Conservation (phyloP, 2,888 invertebrate species). For the Copidosoma aretas region DNA sequence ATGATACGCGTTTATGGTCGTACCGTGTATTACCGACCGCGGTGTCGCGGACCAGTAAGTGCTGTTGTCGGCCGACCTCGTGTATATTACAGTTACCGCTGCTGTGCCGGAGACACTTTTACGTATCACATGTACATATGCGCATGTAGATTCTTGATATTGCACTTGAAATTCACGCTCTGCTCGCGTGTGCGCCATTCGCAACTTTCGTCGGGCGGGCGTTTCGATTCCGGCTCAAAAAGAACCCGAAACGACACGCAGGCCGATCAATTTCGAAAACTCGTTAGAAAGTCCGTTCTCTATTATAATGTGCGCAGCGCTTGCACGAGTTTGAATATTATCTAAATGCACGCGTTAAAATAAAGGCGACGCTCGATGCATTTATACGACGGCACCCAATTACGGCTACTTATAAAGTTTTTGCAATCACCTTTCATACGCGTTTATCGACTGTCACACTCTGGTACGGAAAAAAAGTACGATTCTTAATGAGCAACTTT, state of each 20-base stretch:
- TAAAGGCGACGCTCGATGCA: not conserved
- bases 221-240: not conserved
- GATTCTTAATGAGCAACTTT: too few relatives aligned
- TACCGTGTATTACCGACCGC: too few relatives aligned
- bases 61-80: too few relatives aligned
- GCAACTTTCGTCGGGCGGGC: not conserved
- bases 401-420: not conserved
- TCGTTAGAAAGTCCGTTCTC: not conserved
- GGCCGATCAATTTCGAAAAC: not conserved
- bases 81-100: too few relatives aligned
- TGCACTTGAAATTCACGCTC: conserved; percentile 17
- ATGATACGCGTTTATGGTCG: too few relatives aligned
- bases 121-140: too few relatives aligned
- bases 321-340: not conserved
- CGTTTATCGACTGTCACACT: not conserved
- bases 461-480: too few relatives aligned
- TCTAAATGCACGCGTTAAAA: not conserved
- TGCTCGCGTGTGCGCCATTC: not conserved
- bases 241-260: not conserved
- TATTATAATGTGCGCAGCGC: not conserved
- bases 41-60: too few relatives aligned
- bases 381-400: too few relatives aligned
- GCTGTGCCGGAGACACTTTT: too few relatives aligned
- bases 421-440: not conserved
- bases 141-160: conserved; percentile 19